Evolutionary conservation across 2,113 vertebrate species (phyloP).

Genomic region (Dromiciops gliroides): DNA sequence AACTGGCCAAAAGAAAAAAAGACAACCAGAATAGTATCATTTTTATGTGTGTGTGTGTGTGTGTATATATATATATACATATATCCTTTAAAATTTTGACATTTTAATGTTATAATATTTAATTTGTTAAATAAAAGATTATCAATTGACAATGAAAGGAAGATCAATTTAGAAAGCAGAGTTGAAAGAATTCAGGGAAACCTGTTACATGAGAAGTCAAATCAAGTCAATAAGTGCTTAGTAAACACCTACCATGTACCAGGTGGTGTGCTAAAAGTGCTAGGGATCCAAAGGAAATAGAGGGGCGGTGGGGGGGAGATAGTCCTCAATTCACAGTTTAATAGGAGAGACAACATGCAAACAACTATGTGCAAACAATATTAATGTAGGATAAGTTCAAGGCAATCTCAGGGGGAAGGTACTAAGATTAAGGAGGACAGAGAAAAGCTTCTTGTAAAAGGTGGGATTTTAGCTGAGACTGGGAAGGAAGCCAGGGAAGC

Average conservation of each 20-base stretch:
- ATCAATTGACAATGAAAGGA: too few species aligned
- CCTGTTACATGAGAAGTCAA: too few species aligned
- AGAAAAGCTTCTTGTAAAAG: neutral
- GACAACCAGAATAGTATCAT: neutral
- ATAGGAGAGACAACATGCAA: neutral
- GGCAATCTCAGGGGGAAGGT: neutral
- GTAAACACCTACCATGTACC: too few species aligned
- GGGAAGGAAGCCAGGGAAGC: neutral
- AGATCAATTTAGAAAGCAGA: too few species aligned
- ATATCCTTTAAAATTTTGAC: too few species aligned
- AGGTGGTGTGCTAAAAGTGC: neutral
- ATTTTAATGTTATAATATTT: too few species aligned
- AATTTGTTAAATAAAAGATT: too few species aligned
- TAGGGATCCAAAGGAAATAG: neutral
- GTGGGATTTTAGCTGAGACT: neutral
- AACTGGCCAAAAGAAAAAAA: neutral
- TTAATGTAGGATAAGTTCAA: neutral
- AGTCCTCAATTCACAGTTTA: neutral
- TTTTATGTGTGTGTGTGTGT: too few species aligned
- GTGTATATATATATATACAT: too few species aligned
- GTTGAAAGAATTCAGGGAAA: too few species aligned
- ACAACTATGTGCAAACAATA: neutral
- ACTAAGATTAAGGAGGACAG: neutral
- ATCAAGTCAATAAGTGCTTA: too few species aligned
- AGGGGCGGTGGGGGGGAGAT: too few species aligned